Conservation (phyloP, 2,797 vertebrate species). For the Paramormyrops hopkinsi region DNA sequence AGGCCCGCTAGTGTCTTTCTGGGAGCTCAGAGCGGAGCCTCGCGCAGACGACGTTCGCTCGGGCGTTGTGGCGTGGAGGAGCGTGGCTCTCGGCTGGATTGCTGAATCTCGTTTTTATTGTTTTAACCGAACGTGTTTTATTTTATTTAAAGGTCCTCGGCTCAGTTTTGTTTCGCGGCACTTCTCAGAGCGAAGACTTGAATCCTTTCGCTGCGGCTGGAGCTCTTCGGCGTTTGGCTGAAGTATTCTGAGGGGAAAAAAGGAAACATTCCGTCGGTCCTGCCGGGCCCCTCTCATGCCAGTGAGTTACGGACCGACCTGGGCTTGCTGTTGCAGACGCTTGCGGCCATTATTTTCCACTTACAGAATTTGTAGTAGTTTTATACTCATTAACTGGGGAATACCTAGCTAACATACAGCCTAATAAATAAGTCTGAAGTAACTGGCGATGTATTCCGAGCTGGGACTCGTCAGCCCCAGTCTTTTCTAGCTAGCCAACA, state of each 20-base stretch:
- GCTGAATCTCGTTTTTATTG: background rate
- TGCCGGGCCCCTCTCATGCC: constrained; percentile 32
- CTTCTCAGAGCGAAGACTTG: background rate
- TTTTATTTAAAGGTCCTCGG: background rate
- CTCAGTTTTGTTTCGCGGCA: background rate
- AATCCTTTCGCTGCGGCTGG: background rate
- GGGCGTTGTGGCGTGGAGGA: constrained; percentile 33
- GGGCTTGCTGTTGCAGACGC: background rate
- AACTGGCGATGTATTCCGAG: background rate
- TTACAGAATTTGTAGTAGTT: background rate
- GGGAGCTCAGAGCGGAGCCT: constrained; percentile 34
- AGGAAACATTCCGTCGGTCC: constrained; percentile 37
- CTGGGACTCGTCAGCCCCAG: background rate
- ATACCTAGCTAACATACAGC: background rate
- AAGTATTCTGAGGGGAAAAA: constrained; percentile 12
- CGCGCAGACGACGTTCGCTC: constrained; percentile 45
- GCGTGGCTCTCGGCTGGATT: background rate
- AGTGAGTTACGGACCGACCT: constrained; percentile 34
- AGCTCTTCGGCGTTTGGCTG: background rate
- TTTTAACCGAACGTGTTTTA: background rate
- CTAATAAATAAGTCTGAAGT: background rate
- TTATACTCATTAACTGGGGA: background rate
- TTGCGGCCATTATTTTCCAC: background rate
- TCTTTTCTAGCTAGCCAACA: background rate
- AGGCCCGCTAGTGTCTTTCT: background rate